Evolutionary conservation across 1,140 invertebrate species (phyloP).

Genomic region (Drosophila seguyi): DNA sequence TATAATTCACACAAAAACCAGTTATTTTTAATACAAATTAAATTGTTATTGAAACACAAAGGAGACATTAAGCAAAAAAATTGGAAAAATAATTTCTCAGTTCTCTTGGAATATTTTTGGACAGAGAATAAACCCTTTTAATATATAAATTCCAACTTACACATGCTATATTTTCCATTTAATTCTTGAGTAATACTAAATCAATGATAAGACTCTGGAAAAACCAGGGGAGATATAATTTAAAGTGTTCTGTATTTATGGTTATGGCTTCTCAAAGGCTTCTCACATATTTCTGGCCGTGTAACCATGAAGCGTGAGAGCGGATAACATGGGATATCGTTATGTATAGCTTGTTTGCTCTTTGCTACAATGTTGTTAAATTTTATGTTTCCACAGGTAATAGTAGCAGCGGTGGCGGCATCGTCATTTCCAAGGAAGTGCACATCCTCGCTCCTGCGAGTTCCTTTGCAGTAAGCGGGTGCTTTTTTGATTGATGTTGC

Average conservation of each 20-base stretch:
- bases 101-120: neutral
- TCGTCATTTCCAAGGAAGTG: constrained; percentile 38
- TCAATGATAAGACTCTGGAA: fast-evolving
- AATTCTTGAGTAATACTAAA: neutral
- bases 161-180: too few species aligned
- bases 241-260: neutral
- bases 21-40: neutral
- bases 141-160: neutral
- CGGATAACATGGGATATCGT: constrained; percentile 68
- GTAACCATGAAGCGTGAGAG: constrained; percentile 7
- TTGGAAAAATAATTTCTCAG: neutral
- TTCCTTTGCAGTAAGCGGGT: constrained; percentile 48
- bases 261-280: neutral
- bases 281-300: neutral
- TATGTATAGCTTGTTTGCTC: constrained; percentile 67
- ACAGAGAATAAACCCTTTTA: neutral
- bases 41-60: neutral
- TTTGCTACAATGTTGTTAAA: constrained; percentile 67
- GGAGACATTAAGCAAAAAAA: too few species aligned
- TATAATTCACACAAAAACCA: neutral
- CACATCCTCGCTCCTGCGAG: constrained; percentile 27
- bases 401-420: constrained; percentile 18
- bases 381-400: constrained; percentile 79
- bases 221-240: neutral
- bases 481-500: constrained; percentile 78